Evolutionary conservation across 2,113 vertebrate genomes (phyloP), one percentile per base, ranked within the genome.

Genomic region (Tursiops truncatus): DNA sequence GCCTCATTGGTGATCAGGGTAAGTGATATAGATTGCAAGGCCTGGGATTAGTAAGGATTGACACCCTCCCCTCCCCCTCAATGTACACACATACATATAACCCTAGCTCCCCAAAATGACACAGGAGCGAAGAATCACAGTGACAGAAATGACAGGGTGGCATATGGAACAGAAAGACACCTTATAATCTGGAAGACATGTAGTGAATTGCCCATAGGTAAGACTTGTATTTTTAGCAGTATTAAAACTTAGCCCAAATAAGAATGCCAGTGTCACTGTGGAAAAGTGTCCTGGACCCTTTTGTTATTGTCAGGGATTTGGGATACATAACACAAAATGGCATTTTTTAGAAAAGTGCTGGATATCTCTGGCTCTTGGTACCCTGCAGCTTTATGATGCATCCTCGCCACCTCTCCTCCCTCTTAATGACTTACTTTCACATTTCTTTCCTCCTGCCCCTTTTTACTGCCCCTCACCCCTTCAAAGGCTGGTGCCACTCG

Each of bases 101-200:
- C 44, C 41, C 17, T 71, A 31, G 15, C 0, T 91, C 63, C 62
- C 23, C 60, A 80, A 85, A 82, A 89, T 93, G 60, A 95, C 44
- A 60, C 67, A 80, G 71, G 89, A 93, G 91, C 88, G 76, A 85
- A 95, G 74, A 97, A 86, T 92, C 68, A 96, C 63, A 71, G 62
- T 83, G 96, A 93, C 79, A 95, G 86, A 96, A 97, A 93, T 96
- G 82, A 97, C 92, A 97, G 82, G 4, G 33, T 92, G 33, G 79
- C 89, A 95, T 94, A 96, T 96, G 95, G 73, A 96, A 74, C 12
- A 93, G 82, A 90, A 96, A 91, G 36, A 70, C 23, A 85, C 36
- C 56, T 76, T 89, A 71, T 91, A 96, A 96, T 96, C 92, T 79
- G 47, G 79, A 93, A 89, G 89, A 92, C 96, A 89, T 79, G 71